phyloP scores from a whole-genome alignment of 2,113 vertebrate genomes.

The Rousettus leschenaultii region DNA sequence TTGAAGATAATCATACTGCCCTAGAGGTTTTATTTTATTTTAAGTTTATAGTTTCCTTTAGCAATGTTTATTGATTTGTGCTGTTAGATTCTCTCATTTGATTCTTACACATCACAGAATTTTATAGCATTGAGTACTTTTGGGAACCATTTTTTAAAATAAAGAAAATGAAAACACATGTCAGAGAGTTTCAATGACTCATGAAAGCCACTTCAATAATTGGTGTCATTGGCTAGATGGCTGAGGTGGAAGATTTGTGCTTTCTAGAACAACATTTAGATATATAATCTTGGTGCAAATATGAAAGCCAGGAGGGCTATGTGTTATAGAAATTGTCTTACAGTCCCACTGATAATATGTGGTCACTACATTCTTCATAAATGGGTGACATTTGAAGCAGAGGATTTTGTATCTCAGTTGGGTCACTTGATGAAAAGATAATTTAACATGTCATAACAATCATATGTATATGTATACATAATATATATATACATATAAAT shows the following conservation, averaged over 20 bases:
- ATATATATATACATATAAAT: background rate
- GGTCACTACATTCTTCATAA: background rate
- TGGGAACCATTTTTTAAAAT: background rate
- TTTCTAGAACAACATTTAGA: background rate
- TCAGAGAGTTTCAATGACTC: background rate
- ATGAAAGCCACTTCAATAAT: background rate
- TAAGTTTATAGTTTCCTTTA: conserved; percentile 12
- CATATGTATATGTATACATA: background rate
- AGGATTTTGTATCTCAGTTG: background rate
- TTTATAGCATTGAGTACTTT: background rate
- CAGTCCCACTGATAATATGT: background rate
- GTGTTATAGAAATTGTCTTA: background rate
- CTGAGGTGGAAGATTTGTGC: background rate
- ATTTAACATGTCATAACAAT: background rate
- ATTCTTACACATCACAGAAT: conserved; percentile 12
- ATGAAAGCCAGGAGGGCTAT: background rate
- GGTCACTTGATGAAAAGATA: background rate
- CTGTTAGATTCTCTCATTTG: background rate
- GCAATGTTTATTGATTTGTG: background rate
- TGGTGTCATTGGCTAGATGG: background rate
- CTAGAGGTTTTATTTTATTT: background rate
- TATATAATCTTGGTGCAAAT: background rate
- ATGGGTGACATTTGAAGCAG: background rate
- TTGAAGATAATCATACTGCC: background rate
- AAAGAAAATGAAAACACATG: background rate